Conservation (phyloP, 53 echinoderm and acorn worm genomes). For the Antedon mediterranea region DNA sequence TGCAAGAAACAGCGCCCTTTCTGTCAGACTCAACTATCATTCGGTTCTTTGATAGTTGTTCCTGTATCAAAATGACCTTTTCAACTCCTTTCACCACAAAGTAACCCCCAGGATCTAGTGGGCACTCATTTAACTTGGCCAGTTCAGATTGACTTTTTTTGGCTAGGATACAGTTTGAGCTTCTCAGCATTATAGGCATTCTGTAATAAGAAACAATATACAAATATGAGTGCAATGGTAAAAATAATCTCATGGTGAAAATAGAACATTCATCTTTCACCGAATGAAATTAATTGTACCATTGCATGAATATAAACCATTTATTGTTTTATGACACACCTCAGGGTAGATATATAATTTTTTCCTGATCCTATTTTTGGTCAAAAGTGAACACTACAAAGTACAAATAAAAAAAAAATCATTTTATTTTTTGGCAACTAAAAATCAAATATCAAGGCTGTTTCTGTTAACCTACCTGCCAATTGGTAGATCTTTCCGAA, state of each 20-base stretch:
- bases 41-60: constrained; percentile 89
- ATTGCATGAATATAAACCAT: too few relatives aligned
- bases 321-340: too few relatives aligned
- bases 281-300: too few relatives aligned
- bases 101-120: constrained; percentile 91
- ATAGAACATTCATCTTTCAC: too few relatives aligned
- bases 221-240: too few relatives aligned
- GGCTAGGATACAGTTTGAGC: constrained; percentile 78
- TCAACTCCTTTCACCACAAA: constrained; percentile 84
- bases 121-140: constrained; percentile 94
- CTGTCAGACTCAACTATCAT: constrained; percentile 94
- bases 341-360: too few relatives aligned
- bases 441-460: neutral
- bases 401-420: too few relatives aligned
- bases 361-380: too few relatives aligned
- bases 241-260: too few relatives aligned
- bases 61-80: constrained; percentile 96
- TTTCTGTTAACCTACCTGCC: constrained; percentile 38
- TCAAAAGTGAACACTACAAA: too few relatives aligned
- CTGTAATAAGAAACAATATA: constrained; percentile 18
- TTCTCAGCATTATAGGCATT: constrained; percentile 98
- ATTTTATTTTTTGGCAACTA: neutral
- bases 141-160: constrained; percentile 80
- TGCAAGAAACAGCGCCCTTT: constrained; percentile 75
- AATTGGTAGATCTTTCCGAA: constrained; percentile 83